Percentiles rank a stretch among this genome's conserved stretches.
Evolutionary conservation across 2,797 vertebrate genomes (phyloP).

Genomic region (Xenentodon cancila): DNA sequence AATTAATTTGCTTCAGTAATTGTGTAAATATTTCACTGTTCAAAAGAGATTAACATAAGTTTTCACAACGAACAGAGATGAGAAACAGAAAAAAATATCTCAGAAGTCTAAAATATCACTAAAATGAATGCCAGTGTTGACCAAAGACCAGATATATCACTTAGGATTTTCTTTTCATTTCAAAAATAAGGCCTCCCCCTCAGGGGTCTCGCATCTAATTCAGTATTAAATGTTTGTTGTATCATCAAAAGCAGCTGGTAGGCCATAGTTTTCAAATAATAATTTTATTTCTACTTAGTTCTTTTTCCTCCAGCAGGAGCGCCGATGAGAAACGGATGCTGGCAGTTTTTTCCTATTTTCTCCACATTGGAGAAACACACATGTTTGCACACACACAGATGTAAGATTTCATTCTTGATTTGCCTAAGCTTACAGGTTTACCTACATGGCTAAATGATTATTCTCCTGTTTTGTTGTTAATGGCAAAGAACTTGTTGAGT

Average conservation of each 20-base stretch:
- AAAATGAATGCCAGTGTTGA: conserved; percentile 48
- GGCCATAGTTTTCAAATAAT: conserved; percentile 65
- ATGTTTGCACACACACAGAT: too few species aligned
- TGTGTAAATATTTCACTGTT: too few species aligned
- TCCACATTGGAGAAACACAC: not conserved
- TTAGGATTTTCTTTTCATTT: conserved; percentile 60
- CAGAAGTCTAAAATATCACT: conserved; percentile 41
- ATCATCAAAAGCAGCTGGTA: conserved; percentile 76
- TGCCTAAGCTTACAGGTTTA: conserved; percentile 21
- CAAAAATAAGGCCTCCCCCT: conserved; percentile 60
- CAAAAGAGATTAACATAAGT: too few species aligned
- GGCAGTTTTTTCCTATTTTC: conserved; percentile 3
- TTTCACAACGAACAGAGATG: too few species aligned
- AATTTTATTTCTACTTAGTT: conserved; percentile 64
- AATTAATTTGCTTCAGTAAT: too few species aligned
- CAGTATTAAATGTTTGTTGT: conserved; percentile 75
- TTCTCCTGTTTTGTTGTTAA: conserved; percentile 25
- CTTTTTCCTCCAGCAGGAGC: conserved; percentile 53
- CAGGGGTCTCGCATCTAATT: conserved; percentile 71
- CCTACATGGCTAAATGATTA: conserved; percentile 27
- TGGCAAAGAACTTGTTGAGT: conserved; percentile 22
- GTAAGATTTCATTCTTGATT: conserved; percentile 56
- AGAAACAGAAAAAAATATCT: conserved; percentile 19
- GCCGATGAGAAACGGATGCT: conserved; percentile 71
- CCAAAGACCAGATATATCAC: conserved; percentile 61